These are phyloP conservation scores for Villa cingulata DNA, from an alignment of 2,888 invertebrate species.

Conservation along the genomic window DNA sequence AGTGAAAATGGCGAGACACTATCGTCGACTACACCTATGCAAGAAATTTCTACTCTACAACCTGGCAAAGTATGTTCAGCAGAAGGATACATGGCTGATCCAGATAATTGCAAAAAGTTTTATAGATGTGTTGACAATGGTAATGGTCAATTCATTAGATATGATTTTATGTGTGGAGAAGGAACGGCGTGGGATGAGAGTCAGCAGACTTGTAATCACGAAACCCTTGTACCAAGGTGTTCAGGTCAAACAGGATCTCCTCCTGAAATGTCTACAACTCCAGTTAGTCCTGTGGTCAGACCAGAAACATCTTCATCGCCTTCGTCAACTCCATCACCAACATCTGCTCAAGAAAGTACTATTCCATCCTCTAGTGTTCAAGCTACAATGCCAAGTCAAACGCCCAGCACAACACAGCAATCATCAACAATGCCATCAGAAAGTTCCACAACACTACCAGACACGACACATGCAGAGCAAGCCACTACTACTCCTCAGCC, in stretches of 20 bases:
- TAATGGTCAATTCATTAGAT: constrained; percentile 34
- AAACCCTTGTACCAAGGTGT: constrained; percentile 22
- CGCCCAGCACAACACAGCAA: not conserved
- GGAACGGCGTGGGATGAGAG: constrained; percentile 47
- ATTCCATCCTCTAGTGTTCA: not conserved
- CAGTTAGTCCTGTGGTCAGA: not conserved
- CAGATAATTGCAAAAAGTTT: constrained; percentile 42
- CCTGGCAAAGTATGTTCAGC: constrained; percentile 23
- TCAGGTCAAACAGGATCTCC: not conserved
- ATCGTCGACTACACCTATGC: not conserved
- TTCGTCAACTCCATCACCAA: not conserved
- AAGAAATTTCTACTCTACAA: not conserved
- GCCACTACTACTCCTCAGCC: constrained; percentile 9
- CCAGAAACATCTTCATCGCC: not conserved
- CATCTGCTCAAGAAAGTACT: not conserved
- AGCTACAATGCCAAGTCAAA: not conserved
- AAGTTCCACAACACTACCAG: not conserved
- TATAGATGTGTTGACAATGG: constrained; percentile 41
- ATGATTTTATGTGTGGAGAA: constrained; percentile 41
- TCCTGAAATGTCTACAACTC: not conserved
- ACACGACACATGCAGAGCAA: constrained; percentile 3
- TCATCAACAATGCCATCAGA: constrained; percentile 10
- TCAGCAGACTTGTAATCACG: constrained; percentile 39
- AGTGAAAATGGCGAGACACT: not conserved
- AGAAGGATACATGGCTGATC: constrained; percentile 38